Conservation (phyloP, 2,797 vertebrate species). For the Chrysocyon brachyurus region DNA sequence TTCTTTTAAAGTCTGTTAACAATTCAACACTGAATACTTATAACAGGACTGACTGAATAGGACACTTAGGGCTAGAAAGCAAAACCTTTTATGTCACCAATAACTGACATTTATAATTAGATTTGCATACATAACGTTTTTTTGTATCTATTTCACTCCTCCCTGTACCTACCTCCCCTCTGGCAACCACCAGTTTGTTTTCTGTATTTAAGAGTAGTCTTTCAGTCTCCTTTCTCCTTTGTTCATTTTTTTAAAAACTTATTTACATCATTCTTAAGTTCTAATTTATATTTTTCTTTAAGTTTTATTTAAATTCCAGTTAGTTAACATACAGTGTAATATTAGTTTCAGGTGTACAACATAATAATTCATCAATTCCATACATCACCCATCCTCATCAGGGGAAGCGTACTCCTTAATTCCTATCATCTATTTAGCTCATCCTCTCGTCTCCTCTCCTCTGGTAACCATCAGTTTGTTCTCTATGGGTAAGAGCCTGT, state of each 20-base stretch:
- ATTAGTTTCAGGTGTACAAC: neutral
- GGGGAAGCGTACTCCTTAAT: neutral
- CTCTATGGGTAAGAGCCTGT: neutral
- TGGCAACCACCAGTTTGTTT: neutral
- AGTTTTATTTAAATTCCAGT: neutral
- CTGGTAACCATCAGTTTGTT: neutral
- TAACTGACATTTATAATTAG: slow-evolving; percentile 47
- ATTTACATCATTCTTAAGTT: neutral
- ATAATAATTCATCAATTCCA: neutral
- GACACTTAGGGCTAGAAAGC: neutral
- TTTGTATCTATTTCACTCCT: neutral
- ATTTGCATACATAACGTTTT: neutral
- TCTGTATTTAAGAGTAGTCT: neutral
- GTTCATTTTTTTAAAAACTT: neutral
- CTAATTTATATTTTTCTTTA: neutral
- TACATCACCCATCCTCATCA: neutral
- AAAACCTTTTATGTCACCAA: slow-evolving; percentile 24
- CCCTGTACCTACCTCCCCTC: neutral
- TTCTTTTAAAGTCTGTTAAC: slow-evolving; percentile 58
- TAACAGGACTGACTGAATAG: neutral
- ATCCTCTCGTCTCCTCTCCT: neutral
- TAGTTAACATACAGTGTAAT: neutral
- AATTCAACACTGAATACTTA: slow-evolving; percentile 58
- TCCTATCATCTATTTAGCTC: neutral
- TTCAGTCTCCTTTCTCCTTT: neutral